Evolutionary conservation across 1,140 invertebrate species (phyloP).

Genomic region (Rhizoglyphus robini): DNA sequence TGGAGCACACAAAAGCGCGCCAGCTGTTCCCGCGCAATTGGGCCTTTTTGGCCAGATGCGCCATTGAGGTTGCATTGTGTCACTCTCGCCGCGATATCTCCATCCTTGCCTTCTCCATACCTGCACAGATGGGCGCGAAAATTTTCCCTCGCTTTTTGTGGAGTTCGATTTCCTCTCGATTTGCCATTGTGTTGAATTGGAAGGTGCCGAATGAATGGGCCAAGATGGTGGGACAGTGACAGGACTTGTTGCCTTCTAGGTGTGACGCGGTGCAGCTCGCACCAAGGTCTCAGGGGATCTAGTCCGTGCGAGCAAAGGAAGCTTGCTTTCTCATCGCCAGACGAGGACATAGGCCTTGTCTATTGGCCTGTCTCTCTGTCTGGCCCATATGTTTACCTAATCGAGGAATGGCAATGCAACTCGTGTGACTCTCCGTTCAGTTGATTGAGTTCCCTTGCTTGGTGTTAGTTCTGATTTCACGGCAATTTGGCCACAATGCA

Average conservation of each 20-base stretch:
- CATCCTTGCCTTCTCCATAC: neutral
- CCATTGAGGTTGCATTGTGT: neutral
- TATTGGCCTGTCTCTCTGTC: neutral
- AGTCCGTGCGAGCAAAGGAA: too few species aligned
- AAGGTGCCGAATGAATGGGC: too few species aligned
- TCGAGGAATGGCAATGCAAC: neutral
- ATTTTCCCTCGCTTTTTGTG: conserved; percentile 13
- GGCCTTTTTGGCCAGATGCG: too few species aligned
- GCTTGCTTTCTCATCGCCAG: too few species aligned
- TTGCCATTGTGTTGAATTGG: neutral
- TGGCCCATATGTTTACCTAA: conserved; percentile 10
- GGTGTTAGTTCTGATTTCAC: too few species aligned
- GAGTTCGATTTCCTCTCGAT: neutral
- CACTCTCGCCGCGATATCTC: neutral
- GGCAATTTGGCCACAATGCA: too few species aligned
- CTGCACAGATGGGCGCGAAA: conserved; percentile 13
- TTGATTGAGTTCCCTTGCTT: too few species aligned
- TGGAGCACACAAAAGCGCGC: neutral
- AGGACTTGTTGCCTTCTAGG: too few species aligned
- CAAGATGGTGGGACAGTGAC: too few species aligned
- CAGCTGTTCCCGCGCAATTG: conserved; percentile 10
- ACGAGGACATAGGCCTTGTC: neutral
- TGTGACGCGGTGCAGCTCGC: too few species aligned
- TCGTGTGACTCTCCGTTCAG: too few species aligned
- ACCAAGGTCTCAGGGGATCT: too few species aligned